Evolutionary conservation across 1,140 invertebrate genomes (phyloP), one percentile per base, ranked within the genome.

Genomic region (Cydia pomonella): DNA sequence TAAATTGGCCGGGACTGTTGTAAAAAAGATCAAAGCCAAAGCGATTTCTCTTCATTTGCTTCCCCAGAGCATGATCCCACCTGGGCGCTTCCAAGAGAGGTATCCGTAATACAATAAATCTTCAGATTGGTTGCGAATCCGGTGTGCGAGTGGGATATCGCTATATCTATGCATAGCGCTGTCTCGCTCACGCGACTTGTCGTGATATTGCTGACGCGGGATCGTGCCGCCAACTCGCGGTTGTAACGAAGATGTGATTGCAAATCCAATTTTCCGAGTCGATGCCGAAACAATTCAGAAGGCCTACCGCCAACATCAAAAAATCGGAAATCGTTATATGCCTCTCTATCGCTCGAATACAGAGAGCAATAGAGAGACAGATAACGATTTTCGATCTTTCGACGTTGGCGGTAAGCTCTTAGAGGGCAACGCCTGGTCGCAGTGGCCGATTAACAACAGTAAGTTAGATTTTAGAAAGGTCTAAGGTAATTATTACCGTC

Each of bases 251-350:
- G 64, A 69, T 38, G 29, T 38, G 64, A 69, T 69, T 69, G 64
- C 64, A 69, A 69, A 69, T 69, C 64, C 64, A 69, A 69, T 69
- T 69, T 69, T 33, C 64, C 64, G 18, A n/a, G 5, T 69, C 64
- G 29, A 69, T 41, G 64, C 29, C 64, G 64, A 69, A 69, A 69
- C 64, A 69, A 69, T 69, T 33, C 64, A 18, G 5, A n/a, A 6
- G n/a, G 47, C 41, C 41, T 50, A 18, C 16, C n/a, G n/a, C 5
- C 47, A 38, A 38, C 7, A 2, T 38, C 9, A 1, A 38, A 38
- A 2, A 10, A 38, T 38, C 33, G 10, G 6, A 41, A 41, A 41
- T 41, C 38, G 12, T 44, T 12, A 44, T 44, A 0, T 44, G 12
- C 41, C 41, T 16, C 13, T 16, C 41, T 44, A 16, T 44, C 41